Evolutionary conservation across 1,140 invertebrate species (phyloP).

Genomic region (Heliconius eleuchia): DNA sequence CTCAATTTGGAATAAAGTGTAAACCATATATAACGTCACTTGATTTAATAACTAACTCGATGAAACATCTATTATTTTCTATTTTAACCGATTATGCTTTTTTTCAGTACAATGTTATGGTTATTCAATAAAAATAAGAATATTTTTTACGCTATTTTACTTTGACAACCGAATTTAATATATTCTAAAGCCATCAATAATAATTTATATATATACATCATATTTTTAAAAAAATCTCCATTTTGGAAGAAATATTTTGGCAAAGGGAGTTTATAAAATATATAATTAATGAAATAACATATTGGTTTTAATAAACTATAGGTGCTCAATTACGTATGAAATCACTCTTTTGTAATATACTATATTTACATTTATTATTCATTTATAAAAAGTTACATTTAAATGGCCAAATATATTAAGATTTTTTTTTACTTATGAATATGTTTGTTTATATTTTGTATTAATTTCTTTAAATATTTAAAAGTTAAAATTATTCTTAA

Average conservation of each 20-base stretch:
- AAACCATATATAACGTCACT: too few relatives aligned
- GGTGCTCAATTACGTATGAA: conserved; percentile 20
- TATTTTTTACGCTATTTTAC: not conserved
- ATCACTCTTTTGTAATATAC: not conserved
- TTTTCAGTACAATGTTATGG: too few relatives aligned
- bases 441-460: not conserved
- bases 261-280: conserved; percentile 47
- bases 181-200: not conserved
- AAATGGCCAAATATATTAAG: conserved; percentile 12
- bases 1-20: too few relatives aligned
- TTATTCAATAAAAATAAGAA: too few relatives aligned
- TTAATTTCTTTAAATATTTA: not conserved
- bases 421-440: not conserved
- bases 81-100: too few relatives aligned
- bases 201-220: not conserved
- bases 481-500: not conserved
- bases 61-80: too few relatives aligned
- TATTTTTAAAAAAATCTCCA: conserved; percentile 20
- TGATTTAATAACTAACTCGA: too few relatives aligned
- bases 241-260: conserved; percentile 56
- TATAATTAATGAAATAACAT: conserved; percentile 33
- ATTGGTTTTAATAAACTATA: conserved; percentile 30
- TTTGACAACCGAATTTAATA: not conserved
- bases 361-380: conserved; percentile 12
- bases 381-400: conserved; percentile 5